Evolutionary conservation across 2,888 invertebrate species (phyloP).

Genomic region (Cheilosia soror): DNA sequence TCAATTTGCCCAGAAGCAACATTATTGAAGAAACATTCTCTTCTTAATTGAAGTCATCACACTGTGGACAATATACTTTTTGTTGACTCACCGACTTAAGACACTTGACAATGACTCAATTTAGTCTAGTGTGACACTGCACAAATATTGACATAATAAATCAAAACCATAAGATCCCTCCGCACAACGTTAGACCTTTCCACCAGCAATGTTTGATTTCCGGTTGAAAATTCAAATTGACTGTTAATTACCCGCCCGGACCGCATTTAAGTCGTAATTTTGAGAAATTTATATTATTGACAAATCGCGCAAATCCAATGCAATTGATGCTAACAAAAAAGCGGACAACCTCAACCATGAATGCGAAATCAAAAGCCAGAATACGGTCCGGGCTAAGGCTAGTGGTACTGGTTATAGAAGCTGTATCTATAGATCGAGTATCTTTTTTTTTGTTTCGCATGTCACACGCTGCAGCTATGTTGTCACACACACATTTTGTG

Average conservation of each 20-base stretch:
- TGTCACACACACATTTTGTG: conserved; percentile 27
- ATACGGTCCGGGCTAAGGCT: conserved; percentile 37
- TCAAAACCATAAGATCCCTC: neutral
- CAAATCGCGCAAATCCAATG: conserved; percentile 10
- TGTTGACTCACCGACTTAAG: neutral
- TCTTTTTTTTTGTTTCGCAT: neutral
- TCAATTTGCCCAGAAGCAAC: conserved; percentile 27
- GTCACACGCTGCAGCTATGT: conserved; percentile 3
- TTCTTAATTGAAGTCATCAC: neutral
- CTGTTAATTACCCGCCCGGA: conserved; percentile 14
- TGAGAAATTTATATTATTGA: conserved; percentile 10
- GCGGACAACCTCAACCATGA: conserved; percentile 64
- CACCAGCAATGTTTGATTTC: conserved; percentile 2
- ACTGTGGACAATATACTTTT: neutral
- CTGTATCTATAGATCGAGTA: neutral
- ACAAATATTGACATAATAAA: conserved; percentile 10
- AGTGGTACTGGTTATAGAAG: conserved; percentile 6
- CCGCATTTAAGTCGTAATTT: neutral
- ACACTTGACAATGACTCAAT: conserved; percentile 2
- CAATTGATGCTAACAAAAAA: conserved; percentile 20
- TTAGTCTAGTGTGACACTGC: neutral
- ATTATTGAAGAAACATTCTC: conserved; percentile 32
- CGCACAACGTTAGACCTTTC: neutral
- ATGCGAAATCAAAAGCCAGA: conserved; percentile 37
- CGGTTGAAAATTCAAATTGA: conserved; percentile 7